These are phyloP conservation scores for Incurvaria masculella DNA, from an alignment of 2,888 invertebrate species.

Conservation along the genomic window DNA sequence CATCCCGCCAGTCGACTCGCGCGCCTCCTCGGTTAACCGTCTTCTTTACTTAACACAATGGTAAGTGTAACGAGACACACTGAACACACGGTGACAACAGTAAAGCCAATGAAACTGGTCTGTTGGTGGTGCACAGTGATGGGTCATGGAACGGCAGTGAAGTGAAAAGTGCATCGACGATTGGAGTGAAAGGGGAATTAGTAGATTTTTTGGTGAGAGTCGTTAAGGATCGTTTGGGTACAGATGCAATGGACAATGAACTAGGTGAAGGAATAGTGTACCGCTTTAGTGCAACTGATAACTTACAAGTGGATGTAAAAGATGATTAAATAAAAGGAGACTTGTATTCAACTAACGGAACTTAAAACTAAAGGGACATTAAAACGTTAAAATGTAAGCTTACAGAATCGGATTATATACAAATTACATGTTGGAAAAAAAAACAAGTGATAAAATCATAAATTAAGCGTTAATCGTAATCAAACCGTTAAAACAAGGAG, in stretches of 20 bases:
- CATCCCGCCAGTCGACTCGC: constrained; percentile 50
- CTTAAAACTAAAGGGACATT: too few species aligned
- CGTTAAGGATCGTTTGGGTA: too few species aligned
- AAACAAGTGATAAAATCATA: background rate
- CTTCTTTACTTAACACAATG: constrained; percentile 48
- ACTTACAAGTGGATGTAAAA: too few species aligned
- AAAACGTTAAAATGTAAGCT: too few species aligned
- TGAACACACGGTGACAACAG: background rate
- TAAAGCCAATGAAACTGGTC: background rate
- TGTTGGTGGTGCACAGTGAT: background rate
- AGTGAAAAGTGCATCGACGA: background rate
- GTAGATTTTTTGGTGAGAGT: too few species aligned
- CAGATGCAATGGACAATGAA: too few species aligned
- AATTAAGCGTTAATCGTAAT: background rate
- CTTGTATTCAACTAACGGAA: too few species aligned
- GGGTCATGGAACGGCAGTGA: too few species aligned
- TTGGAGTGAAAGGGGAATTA: constrained; percentile 19
- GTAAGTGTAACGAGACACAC: constrained; percentile 29
- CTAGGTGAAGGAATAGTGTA: too few species aligned
- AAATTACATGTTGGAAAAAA: constrained; percentile 23
- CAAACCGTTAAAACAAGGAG: constrained; percentile 15
- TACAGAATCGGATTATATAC: too few species aligned
- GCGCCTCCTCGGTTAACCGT: constrained; percentile 37
- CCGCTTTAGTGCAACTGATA: too few species aligned
- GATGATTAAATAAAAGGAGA: too few species aligned